A percentile compares a stretch with the other conserved stretches of the same genome.
phyloP scores from a whole-genome alignment of 2,888 invertebrate genomes.

The Nomada fabriciana region DNA sequence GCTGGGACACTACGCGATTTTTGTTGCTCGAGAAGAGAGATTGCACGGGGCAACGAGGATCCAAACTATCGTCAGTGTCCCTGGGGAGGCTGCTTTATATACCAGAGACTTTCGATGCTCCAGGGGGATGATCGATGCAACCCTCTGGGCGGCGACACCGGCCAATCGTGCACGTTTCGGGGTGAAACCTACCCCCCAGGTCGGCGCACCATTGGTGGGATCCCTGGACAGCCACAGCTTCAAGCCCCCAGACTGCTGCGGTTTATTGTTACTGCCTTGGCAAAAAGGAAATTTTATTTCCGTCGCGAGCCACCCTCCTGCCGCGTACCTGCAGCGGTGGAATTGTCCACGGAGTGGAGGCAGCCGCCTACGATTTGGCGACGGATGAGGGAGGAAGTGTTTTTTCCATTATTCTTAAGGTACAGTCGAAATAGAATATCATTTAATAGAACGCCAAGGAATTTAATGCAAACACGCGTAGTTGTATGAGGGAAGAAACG shows the following conservation, averaged over 20 bases:
- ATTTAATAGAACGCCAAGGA: no score
- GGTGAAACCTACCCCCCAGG: conserved; percentile 69
- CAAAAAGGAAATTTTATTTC: conserved; percentile 72
- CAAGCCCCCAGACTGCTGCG: conserved; percentile 71
- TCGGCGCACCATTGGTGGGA: conserved; percentile 60
- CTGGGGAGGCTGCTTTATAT: conserved; percentile 78
- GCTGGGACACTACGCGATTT: conserved; percentile 21
- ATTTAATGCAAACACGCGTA: no score
- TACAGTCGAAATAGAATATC: no score
- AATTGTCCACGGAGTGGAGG: conserved; percentile 26
- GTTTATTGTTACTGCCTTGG: conserved; percentile 79
- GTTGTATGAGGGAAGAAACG: no score
- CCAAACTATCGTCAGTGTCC: conserved; percentile 73
- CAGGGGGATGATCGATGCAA: conserved; percentile 81
- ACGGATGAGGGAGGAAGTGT: not conserved
- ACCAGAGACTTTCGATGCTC: conserved; percentile 54
- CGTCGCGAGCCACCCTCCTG: conserved; percentile 34
- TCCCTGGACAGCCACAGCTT: conserved; percentile 71
- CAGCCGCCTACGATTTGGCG: conserved; percentile 37
- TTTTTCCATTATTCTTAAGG: no score
- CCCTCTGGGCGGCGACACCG: conserved; percentile 78
- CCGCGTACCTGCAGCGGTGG: not conserved
- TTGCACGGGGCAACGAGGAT: conserved; percentile 27
- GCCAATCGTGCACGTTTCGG: conserved; percentile 70
- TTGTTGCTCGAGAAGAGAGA: conserved; percentile 9